These are phyloP conservation scores for Argynnis bischoffii DNA, from an alignment of 2,888 invertebrate genomes.

Conservation along the genomic window DNA sequence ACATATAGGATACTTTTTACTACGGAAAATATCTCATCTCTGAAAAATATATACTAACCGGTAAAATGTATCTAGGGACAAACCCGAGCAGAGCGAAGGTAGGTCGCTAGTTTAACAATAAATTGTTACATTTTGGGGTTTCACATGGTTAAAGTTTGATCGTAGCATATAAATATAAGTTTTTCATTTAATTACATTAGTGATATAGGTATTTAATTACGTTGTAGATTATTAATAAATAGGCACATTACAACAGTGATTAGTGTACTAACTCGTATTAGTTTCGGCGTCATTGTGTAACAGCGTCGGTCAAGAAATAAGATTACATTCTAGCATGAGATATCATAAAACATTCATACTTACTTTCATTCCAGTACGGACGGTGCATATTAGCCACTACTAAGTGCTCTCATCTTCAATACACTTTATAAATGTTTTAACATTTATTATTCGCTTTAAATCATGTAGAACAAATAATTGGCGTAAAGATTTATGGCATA, in stretches of 20 bases:
- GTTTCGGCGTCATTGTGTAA: constrained; percentile 64
- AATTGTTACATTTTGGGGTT: too few relatives aligned
- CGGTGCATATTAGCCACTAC: constrained; percentile 57
- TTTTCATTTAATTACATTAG: background rate
- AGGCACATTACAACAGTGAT: constrained; percentile 44
- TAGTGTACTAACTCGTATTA: constrained; percentile 54
- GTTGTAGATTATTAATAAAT: constrained; percentile 17
- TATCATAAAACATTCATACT: constrained; percentile 72
- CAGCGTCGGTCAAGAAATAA: constrained; percentile 59
- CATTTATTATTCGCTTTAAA: background rate
- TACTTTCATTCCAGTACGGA: constrained; percentile 69
- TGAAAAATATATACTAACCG: too few relatives aligned
- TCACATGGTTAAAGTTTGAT: too few relatives aligned
- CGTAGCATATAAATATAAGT: too few relatives aligned
- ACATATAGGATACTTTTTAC: too few relatives aligned
- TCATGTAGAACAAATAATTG: constrained; percentile 10
- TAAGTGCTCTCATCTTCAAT: constrained; percentile 25
- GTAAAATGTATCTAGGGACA: too few relatives aligned
- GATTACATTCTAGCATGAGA: constrained; percentile 68
- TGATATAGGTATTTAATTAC: background rate
- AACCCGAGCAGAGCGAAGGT: too few relatives aligned
- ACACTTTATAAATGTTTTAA: background rate
- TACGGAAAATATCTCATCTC: too few relatives aligned
- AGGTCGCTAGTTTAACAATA: too few relatives aligned
- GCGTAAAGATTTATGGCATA: constrained; percentile 17